Percentiles rank a stretch among this genome's conserved stretches.
Evolutionary conservation across 2,113 vertebrate species (phyloP).

Genomic region (Gavialis gangeticus): DNA sequence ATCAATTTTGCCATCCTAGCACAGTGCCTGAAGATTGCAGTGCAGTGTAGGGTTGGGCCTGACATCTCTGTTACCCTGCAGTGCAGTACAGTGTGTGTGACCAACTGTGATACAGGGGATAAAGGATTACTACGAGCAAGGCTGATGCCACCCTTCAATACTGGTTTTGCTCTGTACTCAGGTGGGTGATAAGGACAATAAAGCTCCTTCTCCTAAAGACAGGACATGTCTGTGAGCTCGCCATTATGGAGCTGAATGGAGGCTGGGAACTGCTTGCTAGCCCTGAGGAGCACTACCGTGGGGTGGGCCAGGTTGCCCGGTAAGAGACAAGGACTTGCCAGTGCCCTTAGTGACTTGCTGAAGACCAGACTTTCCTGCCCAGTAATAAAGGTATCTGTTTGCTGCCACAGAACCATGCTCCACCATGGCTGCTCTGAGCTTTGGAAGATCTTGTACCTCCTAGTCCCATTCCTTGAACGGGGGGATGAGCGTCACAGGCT

Average conservation of each 20-base stretch:
- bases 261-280: constrained; percentile 68
- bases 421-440: constrained; percentile 60
- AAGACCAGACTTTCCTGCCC: too few species aligned
- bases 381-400: not conserved
- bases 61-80: not conserved
- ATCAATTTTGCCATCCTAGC: not conserved
- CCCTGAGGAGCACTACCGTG: constrained; percentile 50
- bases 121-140: not conserved
- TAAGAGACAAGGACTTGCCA: not conserved
- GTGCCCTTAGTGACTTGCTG: not conserved
- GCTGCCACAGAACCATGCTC: constrained; percentile 58
- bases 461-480: constrained; percentile 67
- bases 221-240: constrained; percentile 49
- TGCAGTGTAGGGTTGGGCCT: not conserved
- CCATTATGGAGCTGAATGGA: constrained; percentile 42
- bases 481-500: constrained; percentile 69
- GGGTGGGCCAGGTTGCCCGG: constrained; percentile 69
- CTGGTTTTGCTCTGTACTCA: constrained; percentile 29
- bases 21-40: too few species aligned
- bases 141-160: not conserved
- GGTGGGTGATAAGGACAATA: constrained; percentile 67
- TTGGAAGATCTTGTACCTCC: constrained; percentile 67
- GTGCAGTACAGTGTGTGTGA: not conserved
- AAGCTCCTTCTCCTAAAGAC: constrained; percentile 69
- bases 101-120: not conserved